Evolutionary conservation across 2,888 invertebrate species (phyloP).

Genomic region (Sylvicola cinctus): DNA sequence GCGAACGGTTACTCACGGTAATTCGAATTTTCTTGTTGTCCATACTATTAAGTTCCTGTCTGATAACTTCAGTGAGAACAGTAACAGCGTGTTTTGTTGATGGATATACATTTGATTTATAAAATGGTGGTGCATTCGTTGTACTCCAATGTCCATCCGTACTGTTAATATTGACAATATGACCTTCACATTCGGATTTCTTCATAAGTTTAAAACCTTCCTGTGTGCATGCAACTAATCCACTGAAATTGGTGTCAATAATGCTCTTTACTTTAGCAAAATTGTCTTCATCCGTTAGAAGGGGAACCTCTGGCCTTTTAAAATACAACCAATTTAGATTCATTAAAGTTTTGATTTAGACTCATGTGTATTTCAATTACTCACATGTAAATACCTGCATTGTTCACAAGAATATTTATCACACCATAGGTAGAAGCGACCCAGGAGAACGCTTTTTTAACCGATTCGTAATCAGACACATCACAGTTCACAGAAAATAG

Average conservation of each 20-base stretch:
- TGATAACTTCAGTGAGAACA: conserved; percentile 16
- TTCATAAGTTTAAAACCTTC: conserved; percentile 29
- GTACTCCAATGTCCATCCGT: conserved; percentile 14
- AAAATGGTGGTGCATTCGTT: too few relatives aligned
- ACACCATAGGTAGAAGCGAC: too few relatives aligned
- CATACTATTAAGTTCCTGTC: conserved; percentile 19
- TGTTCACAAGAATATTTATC: too few relatives aligned
- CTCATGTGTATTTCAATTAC: too few relatives aligned
- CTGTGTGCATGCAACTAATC: conserved; percentile 22
- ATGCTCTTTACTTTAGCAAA: conserved; percentile 16
- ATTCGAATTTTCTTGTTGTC: neutral
- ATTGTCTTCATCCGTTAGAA: conserved; percentile 9
- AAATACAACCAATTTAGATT: too few relatives aligned
- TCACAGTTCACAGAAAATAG: too few relatives aligned
- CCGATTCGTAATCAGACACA: too few relatives aligned
- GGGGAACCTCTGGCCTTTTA: too few relatives aligned
- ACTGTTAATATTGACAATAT: conserved; percentile 27
- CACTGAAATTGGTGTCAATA: conserved; percentile 26
- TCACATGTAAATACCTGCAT: too few relatives aligned
- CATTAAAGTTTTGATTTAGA: too few relatives aligned
- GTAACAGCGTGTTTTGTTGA: conserved; percentile 18
- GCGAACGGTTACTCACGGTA: too few relatives aligned
- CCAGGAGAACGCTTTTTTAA: too few relatives aligned
- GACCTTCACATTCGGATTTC: conserved; percentile 20
- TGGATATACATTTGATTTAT: conserved; percentile 14